Base-by-base conservation (phyloP, 2,888 invertebrate genomes). In the Sylvicola cinctus region DNA sequence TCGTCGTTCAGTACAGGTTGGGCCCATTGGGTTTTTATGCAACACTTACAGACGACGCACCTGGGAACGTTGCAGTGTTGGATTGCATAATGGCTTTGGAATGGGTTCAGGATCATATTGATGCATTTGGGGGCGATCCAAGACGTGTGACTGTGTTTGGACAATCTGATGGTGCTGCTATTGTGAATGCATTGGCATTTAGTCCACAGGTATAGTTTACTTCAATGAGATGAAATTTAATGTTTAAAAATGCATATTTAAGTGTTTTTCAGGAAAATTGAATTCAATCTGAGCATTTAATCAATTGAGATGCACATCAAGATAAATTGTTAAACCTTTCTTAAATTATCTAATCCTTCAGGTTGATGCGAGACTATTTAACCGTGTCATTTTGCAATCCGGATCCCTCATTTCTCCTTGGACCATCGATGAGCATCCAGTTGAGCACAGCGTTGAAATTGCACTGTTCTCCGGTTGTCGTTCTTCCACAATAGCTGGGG, bases 41-140 rank as follows among this genome's bases (percentile, higher is more conserved):
- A 2, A 58, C 66, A 3, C 57, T 60, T 40, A 61, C 61, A 3
- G 53, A 57, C 13, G 59, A 55, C 15, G 54, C 63, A 17, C 61
- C 65, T 2, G 68, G 68, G 14, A 68, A 68, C 43, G 63, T 60
- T 35, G 67, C 63, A 1, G 51, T 68, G 4, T 47, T 63, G 32
- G 68, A 68, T 41, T 55, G 62, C 23, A 49, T 62, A 26, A 39
- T 61, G 34, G 65, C 64, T 0, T 44, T 68, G 32, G 47, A 60
- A 33, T 68, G 61, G 61, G 51, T 63, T 14, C 48, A 58, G 4
- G 52, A 59, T 32, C 52, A 63, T 41, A 62, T 66, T n/a, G 43
- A 45, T 17, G 42, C 49, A 36, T 67, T 67, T 40, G 63, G 66
- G 7, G 67, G 67, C 1, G 60, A 66, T 46, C 50, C 60, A 2